Evolutionary conservation across 2,888 invertebrate genomes (phyloP), one percentile per base, ranked within the genome.

Genomic region (Aproaerema taeniolella): DNA sequence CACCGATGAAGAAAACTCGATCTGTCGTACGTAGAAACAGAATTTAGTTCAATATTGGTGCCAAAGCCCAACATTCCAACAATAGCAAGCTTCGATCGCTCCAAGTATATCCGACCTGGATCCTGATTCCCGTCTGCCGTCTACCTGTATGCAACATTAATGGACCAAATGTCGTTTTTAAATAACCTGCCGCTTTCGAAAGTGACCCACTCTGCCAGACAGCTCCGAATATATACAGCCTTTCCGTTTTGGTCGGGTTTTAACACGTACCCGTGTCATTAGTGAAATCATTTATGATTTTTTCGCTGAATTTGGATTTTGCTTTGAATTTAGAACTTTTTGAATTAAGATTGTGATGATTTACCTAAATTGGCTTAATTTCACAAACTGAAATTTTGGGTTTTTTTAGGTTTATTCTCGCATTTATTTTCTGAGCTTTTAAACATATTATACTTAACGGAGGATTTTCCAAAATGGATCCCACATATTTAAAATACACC

Each of bases 61-160:
- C n/a, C n/a, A n/a, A n/a, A n/a, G 5, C 7, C 5, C 20, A 74
- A 70, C 71, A 67, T 67, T 68, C 75, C 80, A 77, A 77, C 74
- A 82, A 83, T 83, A 83, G 81, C 64, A 51, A 53, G 67, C 60
- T 81, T 80, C 80, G 79, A 85, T 79, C 75, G 75, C 51, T 71
- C 78, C 74, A 62, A 76, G 71, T 81, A 74, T 83, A 85, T 63
- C 68, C 70, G 75, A 74, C 77, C 80, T 62, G 67, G 71, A 71
- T 74, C 61, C 55, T 53, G 42, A 8, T 50, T 61, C n/a, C n/a
- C n/a, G n/a, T n/a, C n/a, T n/a, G n/a, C n/a, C n/a, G n/a, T n/a
- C 71, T 67, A 69, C 71, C 74, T 76, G 73, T 20, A 55, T 83
- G 75, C 73, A 79, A 74, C 61, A 66, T 79, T 83, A 86, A 85